Evolutionary conservation across 37 sponge, comb jelly and placozoan genomes (phyloP), one percentile per base, ranked within the genome.

Genomic region (Cliona cf. orientalis): DNA sequence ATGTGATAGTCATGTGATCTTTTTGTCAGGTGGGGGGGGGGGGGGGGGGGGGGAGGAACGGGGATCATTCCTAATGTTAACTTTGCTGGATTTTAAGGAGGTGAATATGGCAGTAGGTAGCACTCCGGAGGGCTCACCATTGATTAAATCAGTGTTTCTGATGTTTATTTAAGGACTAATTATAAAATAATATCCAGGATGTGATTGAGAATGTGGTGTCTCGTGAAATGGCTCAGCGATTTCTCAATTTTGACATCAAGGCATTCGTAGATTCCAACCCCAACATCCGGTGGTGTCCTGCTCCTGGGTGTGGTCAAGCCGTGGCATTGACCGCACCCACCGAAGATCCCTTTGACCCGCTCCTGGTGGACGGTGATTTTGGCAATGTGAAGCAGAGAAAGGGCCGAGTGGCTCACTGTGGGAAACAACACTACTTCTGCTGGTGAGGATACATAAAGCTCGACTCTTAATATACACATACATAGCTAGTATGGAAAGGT

Each of bases 401-500:
- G 53, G 59, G 60, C 35, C 36, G 25, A 49, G 62, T 61, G 41
- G 97, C 93, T 0, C 81, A 93, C 42, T 96, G 97, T 42, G 92
- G 97, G 6, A 75, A 82, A 26, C 85, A 90, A 29, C 97, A 96
- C 67, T 91, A 85, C 81, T 96, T 96, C 85, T 96, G 97, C 70
- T 93, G 93, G 97, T 92, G 39, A 65, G n/a, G n/a, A n/a, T n/a
- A n/a, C n/a, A n/a, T n/a, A 91, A 72, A 29, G 2, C 40, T 4
- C 34, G 5, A 36, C 67, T 29, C 56, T 32, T 37, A 22, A 25
- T 21, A 4, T 34, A 58, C 76, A 26, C 61, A 38, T 42, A 75
- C 46, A 57, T 17, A 11, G 55, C 55, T n/a, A n/a, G n/a, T n/a
- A n/a, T n/a, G n/a, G n/a, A n/a, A n/a, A n/a, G n/a, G n/a, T n/a